These are phyloP conservation scores for Meteorus cinctellus DNA, from an alignment of 2,888 invertebrate species.

Conservation along the genomic window DNA sequence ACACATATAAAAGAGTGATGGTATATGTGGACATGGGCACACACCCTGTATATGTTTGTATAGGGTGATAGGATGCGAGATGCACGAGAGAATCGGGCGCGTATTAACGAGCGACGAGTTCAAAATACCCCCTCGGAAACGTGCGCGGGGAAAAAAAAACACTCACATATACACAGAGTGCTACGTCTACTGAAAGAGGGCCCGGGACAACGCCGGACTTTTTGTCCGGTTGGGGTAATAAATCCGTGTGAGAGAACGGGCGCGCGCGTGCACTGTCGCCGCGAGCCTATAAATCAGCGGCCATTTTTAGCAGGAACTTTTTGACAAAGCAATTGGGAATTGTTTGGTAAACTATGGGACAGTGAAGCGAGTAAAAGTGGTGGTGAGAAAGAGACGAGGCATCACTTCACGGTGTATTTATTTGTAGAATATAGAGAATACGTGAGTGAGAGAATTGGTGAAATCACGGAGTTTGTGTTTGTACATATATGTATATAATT, in stretches of 20 bases:
- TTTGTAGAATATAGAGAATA: not conserved
- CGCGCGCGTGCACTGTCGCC: slow-evolving; percentile 19
- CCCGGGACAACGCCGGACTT: slow-evolving; percentile 48
- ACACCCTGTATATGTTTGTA: not conserved
- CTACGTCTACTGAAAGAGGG: slow-evolving; percentile 32
- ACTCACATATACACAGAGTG: not conserved
- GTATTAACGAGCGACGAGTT: slow-evolving; percentile 64
- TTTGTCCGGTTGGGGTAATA: slow-evolving; percentile 58
- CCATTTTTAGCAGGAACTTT: slow-evolving; percentile 68
- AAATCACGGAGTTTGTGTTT: slow-evolving; percentile 32
- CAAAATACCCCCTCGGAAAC: slow-evolving; percentile 57
- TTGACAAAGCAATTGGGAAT: slow-evolving; percentile 71
- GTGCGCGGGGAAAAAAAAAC: slow-evolving; percentile 8
- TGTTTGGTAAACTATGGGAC: slow-evolving; percentile 66
- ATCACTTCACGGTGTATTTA: not conserved
- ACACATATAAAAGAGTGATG: not conserved
- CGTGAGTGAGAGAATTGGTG: slow-evolving; percentile 15
- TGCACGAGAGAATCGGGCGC: slow-evolving; percentile 49
- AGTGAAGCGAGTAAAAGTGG: slow-evolving; percentile 22
- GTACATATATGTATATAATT: slow-evolving; percentile 21
- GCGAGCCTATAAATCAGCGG: slow-evolving; percentile 63
- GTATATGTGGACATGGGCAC: not conserved
- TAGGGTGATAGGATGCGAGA: slow-evolving; percentile 17
- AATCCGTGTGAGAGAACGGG: slow-evolving; percentile 55
- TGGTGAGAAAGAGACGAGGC: not conserved